Evolutionary conservation across 2,797 vertebrate species (phyloP), one percentile per base, ranked within the genome.

Genomic region (Limnodromus scolopaceus): DNA sequence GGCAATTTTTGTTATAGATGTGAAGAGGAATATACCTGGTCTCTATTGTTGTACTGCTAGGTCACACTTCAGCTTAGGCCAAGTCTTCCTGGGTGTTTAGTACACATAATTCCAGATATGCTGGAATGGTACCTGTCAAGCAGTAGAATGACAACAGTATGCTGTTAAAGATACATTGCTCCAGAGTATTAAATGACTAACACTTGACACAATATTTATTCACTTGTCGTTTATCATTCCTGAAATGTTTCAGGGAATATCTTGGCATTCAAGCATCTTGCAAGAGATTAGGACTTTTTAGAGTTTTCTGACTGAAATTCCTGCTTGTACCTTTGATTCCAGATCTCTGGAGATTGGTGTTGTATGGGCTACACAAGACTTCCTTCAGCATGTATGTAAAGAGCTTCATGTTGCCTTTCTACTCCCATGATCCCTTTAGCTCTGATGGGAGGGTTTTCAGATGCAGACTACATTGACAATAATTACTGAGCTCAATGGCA

Each of bases 161-260:
- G 48, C 43, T 89, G 53, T 49, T 65, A 72, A 84, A 82, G 63
- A 78, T 43, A 71, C 61, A 22, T 55, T 74, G 28, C 60, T 92
- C 30, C 57, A 54, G 49, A 69, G 10, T 79, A 84, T 87, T 90
- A 86, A 68, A 85, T 80, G 74, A 83, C 48, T 76, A 80, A 84
- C 23, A 49, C 55, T 82, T 95, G 83, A 83, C 75, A 90, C 36
- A 96, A 78, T 92, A 94, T 95, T 92, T 92, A 94, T 96, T 94
- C 78, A 57, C 81, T 95, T 96, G 87, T 82, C 11, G 3, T 79
- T 80, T 89, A 69, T 72, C 22, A 6, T 81, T 84, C 66, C 58
- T 36, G 68, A 92, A 92, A 65, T 57, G 7, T 86, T 92, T 92
- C 61, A 75, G 24, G 20, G 38, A 80, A 64, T 83, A 75, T 64